Base-by-base conservation (phyloP, 2,113 vertebrate genomes). In the Pedetes capensis region DNA sequence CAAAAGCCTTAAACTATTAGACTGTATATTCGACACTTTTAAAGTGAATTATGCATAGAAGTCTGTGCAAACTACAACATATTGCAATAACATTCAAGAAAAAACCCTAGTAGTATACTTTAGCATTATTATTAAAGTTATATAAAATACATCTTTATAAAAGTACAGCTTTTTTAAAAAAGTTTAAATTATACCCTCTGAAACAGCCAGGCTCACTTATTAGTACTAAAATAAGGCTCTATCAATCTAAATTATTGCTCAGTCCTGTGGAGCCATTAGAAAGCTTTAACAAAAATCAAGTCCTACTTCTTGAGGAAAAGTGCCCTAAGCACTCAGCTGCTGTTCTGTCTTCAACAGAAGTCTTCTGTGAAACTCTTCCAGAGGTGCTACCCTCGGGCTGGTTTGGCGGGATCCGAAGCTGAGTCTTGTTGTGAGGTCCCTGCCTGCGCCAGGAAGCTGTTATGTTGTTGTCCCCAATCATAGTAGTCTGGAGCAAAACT, bases 401-500 rank as follows among this genome's bases (percentile, higher is more conserved):
- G 98, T 97, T 98, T 98, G 69, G 98, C 98, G 34, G 98, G 97
- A 85, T 98, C 98, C 95, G 96, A 75, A 4, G 96, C 76, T 55
- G 98, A 98, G 57, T 98, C 96, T 37, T 98, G 98, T 39, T 98
- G 99, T 6, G 99, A 98, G 37, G 98, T 98, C 94, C 98, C 99
- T 18, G 98, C 98, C 92, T 99, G 99, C 92, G 99, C 98, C 83
- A 98, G 97, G 96, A 99, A 99, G 96, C 99, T 99, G 97, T 98
- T 99, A 88, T 97, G 98, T 44, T 99, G 98, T 44, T 99, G 99
- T 87, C 98, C 98, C 99, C 99, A 99, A 42, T 99, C 99, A 3
- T 98, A 99, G 96, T 98, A 98, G 95, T 99, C 99, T 25, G 99
- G 98, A 61, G 98, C 98, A 95, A 99, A 98, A 95, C 99, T 99